Evolutionary conservation across 2,797 vertebrate species (phyloP), one percentile per base, ranked within the genome.

Genomic region (Dendrocincla fuliginosa): DNA sequence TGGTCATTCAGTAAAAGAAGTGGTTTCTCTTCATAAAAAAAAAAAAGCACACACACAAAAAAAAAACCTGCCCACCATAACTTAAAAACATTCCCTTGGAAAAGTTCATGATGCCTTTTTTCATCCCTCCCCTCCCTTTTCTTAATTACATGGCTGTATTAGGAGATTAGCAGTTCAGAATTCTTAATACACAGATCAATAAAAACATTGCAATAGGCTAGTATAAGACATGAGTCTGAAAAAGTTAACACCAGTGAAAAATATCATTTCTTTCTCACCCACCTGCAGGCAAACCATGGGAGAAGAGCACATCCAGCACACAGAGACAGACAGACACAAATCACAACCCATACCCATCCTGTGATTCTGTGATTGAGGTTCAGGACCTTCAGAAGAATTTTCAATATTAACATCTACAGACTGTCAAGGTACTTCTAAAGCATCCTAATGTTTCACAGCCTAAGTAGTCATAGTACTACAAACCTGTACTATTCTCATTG

Each of bases 401-500:
- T 35, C 24, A 44, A 0, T 35, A 65, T 55, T 33, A 65, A 57
- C 28, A 69, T 20, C 37, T 65, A 16, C 2, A 68, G 11, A 70
- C 46, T 13, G 56, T 37, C 20, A 64, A 57, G 24, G 28, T 19
- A 46, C 49, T 92, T 59, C 60, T 53, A 37, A 68, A 83, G 61
- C 59, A 89, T 5, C 10, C 27, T 80, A 3, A 53, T 8, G 16
- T 50, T 60, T 53, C 73, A 55, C 53, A 81, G 33, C 8, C 1
- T 13, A 37, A 56, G 33, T 2, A 63, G 18, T 20, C 41, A 60
- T 4, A 22, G 18, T 32, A 6, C 39, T 75, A 42, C 41, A 63
- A 53, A 83, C 5, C 1, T 1, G 10, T 27, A 16, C 30, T 0
- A 1, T 1, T 61, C 42, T 7, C 52, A 46, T 20, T 46, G 49